Evolutionary conservation across 2,888 invertebrate genomes (phyloP).

Genomic region (Drosophila fulvimacula): DNA sequence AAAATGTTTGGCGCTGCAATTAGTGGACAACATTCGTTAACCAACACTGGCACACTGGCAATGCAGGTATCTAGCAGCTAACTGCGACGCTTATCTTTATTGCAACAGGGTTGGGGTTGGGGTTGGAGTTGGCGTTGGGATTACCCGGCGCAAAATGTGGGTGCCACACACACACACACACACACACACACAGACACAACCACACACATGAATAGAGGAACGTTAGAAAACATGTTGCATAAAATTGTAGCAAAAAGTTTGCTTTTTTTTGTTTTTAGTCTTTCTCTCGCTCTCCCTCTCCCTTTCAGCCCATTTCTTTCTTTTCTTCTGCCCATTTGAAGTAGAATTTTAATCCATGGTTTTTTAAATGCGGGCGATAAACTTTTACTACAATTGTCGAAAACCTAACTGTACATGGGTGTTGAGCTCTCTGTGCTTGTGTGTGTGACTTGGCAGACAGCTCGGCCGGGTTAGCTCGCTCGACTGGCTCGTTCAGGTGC

Average conservation of each 20-base stretch:
- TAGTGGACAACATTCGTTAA: constrained; percentile 77
- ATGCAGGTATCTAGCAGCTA: constrained; percentile 66
- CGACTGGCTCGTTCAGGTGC: constrained; percentile 60
- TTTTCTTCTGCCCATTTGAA: constrained; percentile 58
- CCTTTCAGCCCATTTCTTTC: constrained; percentile 3
- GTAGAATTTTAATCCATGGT: constrained; percentile 80
- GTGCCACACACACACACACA: constrained; percentile 21
- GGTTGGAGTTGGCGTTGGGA: neutral
- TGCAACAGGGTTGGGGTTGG: constrained; percentile 34
- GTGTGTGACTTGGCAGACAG: constrained; percentile 18
- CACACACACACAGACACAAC: neutral
- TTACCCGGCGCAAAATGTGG: constrained; percentile 32
- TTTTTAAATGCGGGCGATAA: constrained; percentile 81
- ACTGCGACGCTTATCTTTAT: constrained; percentile 76
- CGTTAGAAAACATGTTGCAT: constrained; percentile 54
- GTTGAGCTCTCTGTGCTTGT: constrained; percentile 5
- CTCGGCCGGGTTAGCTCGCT: constrained; percentile 37
- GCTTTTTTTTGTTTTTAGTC: constrained; percentile 3
- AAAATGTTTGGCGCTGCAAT: constrained; percentile 65
- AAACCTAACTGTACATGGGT: constrained; percentile 46
- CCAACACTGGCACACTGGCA: constrained; percentile 62
- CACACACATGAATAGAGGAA: constrained; percentile 5
- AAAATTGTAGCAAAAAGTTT: constrained; percentile 47
- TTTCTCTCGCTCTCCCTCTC: neutral
- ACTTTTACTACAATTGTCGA: constrained; percentile 79